Conservation (phyloP, 2,888 invertebrate species). For the Ormia ochracea region DNA sequence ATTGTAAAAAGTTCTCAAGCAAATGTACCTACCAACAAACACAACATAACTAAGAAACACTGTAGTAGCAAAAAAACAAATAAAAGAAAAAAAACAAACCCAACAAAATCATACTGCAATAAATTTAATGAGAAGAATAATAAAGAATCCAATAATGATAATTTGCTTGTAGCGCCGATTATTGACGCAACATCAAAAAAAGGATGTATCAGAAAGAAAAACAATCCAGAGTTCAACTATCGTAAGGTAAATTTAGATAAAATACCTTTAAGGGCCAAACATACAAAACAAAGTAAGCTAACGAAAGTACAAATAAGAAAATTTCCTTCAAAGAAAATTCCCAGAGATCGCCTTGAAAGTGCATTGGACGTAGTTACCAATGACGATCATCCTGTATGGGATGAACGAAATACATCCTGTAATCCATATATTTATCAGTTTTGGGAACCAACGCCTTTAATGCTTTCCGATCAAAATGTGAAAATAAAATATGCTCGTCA, state of each 20-base stretch:
- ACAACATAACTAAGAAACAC: no score
- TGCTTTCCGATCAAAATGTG: constrained; percentile 28
- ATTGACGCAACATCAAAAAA: no score
- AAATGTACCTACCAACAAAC: no score
- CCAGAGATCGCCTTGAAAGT: constrained; percentile 61
- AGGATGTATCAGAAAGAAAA: no score
- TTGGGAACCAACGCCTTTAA: neutral
- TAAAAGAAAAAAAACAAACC: no score
- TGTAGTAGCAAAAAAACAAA: no score
- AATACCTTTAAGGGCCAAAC: neutral
- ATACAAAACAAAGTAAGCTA: constrained; percentile 1
- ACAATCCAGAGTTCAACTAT: neutral
- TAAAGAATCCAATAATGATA: no score
- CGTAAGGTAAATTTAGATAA: constrained; percentile 6
- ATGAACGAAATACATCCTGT: constrained; percentile 66
- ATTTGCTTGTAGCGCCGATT: no score
- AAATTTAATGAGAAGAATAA: no score
- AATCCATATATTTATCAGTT: constrained; percentile 48
- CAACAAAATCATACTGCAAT: no score
- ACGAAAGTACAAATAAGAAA: constrained; percentile 21
- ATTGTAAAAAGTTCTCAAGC: no score
- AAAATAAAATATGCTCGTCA: constrained; percentile 65
- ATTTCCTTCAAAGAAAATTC: constrained; percentile 54
- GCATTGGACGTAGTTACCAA: constrained; percentile 63
- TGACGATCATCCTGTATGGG: constrained; percentile 65